A percentile compares a stretch with the other conserved stretches of the same genome.
These are phyloP conservation scores for Ophraella communa DNA, from an alignment of 2,888 invertebrate genomes.

Conservation along the genomic window DNA sequence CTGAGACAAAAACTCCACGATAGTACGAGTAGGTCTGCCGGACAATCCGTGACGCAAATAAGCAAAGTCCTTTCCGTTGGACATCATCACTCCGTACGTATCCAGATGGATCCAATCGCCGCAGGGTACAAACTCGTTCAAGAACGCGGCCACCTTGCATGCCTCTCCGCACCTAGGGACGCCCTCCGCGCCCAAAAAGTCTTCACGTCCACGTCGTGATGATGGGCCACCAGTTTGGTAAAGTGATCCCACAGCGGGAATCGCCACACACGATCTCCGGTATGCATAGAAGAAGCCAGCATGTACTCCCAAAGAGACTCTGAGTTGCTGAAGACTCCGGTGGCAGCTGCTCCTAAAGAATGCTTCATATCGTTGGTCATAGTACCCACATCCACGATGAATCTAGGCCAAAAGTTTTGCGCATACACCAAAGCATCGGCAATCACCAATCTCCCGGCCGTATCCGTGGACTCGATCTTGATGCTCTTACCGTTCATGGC, in stretches of 20 bases:
- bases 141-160: conserved; percentile 80
- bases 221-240: conserved; percentile 65
- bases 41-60: conserved; percentile 73
- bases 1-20: conserved; percentile 74
- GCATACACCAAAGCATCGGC: conserved; percentile 84
- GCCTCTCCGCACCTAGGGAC: conserved; percentile 67
- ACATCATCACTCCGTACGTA: conserved; percentile 77
- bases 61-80: conserved; percentile 67
- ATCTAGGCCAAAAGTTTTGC: conserved; percentile 73
- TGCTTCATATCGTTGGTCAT: conserved; percentile 64
- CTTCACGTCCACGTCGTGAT: conserved; percentile 61
- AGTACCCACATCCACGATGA: conserved; percentile 80
- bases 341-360: conserved; percentile 70
- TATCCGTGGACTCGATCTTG: conserved; percentile 76
- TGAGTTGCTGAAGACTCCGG: conserved; percentile 78
- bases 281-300: conserved; percentile 71
- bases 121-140: conserved; percentile 74
- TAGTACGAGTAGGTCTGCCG: conserved; percentile 79
- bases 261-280: conserved; percentile 84
- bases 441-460: conserved; percentile 80
- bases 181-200: conserved; percentile 62
- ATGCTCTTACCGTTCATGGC: conserved; percentile 80
- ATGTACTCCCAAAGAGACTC: conserved; percentile 72
- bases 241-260: conserved; percentile 82
- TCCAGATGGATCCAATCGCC: conserved; percentile 83